Base-by-base conservation (phyloP, 2,797 vertebrate genomes). In the Macroramphosus scolopax region DNA sequence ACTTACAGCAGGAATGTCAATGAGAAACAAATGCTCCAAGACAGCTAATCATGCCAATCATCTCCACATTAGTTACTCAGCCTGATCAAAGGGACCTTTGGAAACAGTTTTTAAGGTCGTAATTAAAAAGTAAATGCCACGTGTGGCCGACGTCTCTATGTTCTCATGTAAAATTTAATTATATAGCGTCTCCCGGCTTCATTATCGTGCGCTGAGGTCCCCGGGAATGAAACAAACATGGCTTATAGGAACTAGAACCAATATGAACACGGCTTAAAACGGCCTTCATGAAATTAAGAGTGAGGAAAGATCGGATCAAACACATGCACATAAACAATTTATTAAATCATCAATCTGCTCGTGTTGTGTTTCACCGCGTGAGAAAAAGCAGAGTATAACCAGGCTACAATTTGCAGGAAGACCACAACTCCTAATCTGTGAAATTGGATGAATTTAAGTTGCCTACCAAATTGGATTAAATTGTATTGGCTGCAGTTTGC, bases 381-480 rank as follows among this genome's bases (percentile, higher is more conserved):
- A 18, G 18, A 70, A 40, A 53, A 32, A 50, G 59, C 60, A 63
- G 29, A 68, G 58, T 68, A 44, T n/a, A 62, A 48, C 36, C 13
- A 37, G 40, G 47, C 33, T 31, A 58, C 12, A 57, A 68, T 80
- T 71, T 60, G 52, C 62, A 47, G 42, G 31, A 36, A 58, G 29
- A 82, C 74, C 71, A 75, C 75, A 66, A 70, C 72, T 78, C 58
- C 44, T 85, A 87, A 86, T 88, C 80, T 88, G 84, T 88, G 83
- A 88, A 88, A 89, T 83, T 85, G 86, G 85, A 89, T 88, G 72
- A 78, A 81, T 84, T 84, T 86, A 82, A 82, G 44, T 88, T 84
- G 71, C 70, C 63, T 58, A 71, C 79, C 65, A 86, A 88, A 88
- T 86, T 78, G 79, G 86, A 87, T 89, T 87, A 88, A 87, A 88